Percentiles rank a stretch among this genome's conserved stretches.
Conservation (phyloP, 2,888 invertebrate species). For the Leucoma salicis region DNA sequence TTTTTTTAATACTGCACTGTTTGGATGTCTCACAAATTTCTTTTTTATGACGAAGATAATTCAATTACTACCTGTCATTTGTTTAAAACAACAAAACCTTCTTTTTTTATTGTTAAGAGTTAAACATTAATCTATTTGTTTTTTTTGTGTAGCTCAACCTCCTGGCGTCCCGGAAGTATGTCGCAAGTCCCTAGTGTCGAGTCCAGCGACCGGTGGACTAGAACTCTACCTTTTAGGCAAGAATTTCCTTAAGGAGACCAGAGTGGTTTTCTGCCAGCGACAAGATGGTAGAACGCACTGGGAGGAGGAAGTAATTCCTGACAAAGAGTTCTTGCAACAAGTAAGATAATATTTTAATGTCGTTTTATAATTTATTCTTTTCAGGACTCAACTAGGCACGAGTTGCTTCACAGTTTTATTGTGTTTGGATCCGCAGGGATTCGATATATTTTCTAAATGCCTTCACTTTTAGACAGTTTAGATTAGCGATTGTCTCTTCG, state of each 20-base stretch:
- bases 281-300: constrained; percentile 84
- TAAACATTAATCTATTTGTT: not conserved
- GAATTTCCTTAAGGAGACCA: constrained; percentile 95
- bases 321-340: constrained; percentile 94
- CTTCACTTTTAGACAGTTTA: not conserved
- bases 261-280: constrained; percentile 88
- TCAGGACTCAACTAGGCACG: no score
- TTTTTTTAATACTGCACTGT: not conserved
- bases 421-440: no score
- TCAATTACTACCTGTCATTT: no score
- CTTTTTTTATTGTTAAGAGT: no score
- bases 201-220: constrained; percentile 89
- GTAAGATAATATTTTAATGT: constrained; percentile 56
- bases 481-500: not conserved
- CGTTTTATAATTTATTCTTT: no score
- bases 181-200: constrained; percentile 92
- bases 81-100: no score
- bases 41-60: no score
- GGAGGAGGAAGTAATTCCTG: constrained; percentile 92
- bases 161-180: constrained; percentile 96
- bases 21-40: no score
- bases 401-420: no score
- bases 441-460: no score
- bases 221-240: constrained; percentile 95
- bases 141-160: constrained; percentile 87